Evolutionary conservation across 2,888 invertebrate genomes (phyloP).

Genomic region (Epirrita christyi): DNA sequence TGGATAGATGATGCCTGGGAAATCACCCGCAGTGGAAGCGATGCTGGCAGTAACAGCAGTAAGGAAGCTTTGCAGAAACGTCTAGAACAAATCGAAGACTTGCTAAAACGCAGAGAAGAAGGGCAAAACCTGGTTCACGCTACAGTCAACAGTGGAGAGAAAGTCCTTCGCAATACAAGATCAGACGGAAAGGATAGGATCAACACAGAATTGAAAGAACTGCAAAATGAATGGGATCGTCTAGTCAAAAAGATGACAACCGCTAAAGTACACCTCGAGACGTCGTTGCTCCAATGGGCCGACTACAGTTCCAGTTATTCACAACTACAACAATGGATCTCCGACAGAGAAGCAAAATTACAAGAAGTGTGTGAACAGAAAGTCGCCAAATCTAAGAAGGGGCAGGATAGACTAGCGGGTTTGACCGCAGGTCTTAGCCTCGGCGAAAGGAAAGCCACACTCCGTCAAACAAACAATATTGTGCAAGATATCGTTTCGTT

Average conservation of each 20-base stretch:
- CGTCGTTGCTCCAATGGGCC: constrained; percentile 96
- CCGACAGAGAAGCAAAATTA: constrained; percentile 95
- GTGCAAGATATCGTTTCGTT: constrained; percentile 98
- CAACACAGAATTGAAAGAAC: constrained; percentile 93
- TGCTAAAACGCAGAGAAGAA: constrained; percentile 92
- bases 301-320: constrained; percentile 97
- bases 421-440: constrained; percentile 91
- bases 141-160: constrained; percentile 95
- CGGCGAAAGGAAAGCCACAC: constrained; percentile 94
- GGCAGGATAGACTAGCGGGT: constrained; percentile 87
- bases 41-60: constrained; percentile 90
- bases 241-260: constrained; percentile 96
- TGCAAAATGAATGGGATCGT: constrained; percentile 96
- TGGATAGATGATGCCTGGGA: constrained; percentile 96
- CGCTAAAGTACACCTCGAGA: constrained; percentile 95
- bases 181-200: constrained; percentile 96
- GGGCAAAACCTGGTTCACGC: constrained; percentile 94
- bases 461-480: constrained; percentile 96
- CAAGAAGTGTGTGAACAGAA: constrained; percentile 95
- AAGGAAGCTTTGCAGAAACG: constrained; percentile 93
- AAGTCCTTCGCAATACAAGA: constrained; percentile 93
- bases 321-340: constrained; percentile 97
- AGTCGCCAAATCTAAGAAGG: constrained; percentile 91
- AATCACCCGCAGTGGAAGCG: constrained; percentile 91
- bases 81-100: constrained; percentile 91